phyloP scores from a whole-genome alignment of 1,140 invertebrate genomes.

The Reticulitermes speratus region DNA sequence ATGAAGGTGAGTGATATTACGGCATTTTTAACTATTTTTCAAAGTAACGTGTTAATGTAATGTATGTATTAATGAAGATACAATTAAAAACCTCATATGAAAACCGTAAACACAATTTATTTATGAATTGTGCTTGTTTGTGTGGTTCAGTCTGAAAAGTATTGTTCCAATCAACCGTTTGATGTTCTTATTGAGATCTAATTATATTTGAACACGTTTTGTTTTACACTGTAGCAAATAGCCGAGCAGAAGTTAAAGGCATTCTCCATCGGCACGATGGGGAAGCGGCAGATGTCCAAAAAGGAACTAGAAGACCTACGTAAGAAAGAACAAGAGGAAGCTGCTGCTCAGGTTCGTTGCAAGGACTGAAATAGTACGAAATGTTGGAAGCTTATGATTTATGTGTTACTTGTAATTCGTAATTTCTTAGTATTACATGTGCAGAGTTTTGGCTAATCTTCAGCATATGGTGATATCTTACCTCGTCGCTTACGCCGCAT shows the following conservation, averaged over 20 bases:
- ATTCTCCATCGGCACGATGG: slow-evolving; percentile 81
- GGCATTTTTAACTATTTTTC: background rate
- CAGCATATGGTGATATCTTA: too few relatives aligned
- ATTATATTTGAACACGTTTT: background rate
- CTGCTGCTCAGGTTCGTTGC: slow-evolving; percentile 63
- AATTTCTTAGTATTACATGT: slow-evolving; percentile 20
- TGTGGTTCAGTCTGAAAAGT: background rate
- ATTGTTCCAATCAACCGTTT: too few relatives aligned
- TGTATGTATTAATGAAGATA: background rate
- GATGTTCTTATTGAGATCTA: background rate
- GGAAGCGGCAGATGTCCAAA: slow-evolving; percentile 76
- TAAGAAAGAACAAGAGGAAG: slow-evolving; percentile 87
- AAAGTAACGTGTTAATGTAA: background rate
- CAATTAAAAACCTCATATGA: background rate
- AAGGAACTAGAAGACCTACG: slow-evolving; percentile 83
- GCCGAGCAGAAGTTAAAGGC: slow-evolving; percentile 76
- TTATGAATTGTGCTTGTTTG: background rate
- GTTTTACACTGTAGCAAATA: slow-evolving; percentile 56
- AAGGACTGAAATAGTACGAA: too few relatives aligned
- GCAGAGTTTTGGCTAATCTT: too few relatives aligned
- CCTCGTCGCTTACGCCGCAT: too few relatives aligned
- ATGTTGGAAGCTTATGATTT: slow-evolving; percentile 38
- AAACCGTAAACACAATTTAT: background rate
- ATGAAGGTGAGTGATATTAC: slow-evolving; percentile 10
- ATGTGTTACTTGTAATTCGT: slow-evolving; percentile 23